phyloP scores from a whole-genome alignment of 2,113 vertebrate genomes.

The Scatophagus argus region DNA sequence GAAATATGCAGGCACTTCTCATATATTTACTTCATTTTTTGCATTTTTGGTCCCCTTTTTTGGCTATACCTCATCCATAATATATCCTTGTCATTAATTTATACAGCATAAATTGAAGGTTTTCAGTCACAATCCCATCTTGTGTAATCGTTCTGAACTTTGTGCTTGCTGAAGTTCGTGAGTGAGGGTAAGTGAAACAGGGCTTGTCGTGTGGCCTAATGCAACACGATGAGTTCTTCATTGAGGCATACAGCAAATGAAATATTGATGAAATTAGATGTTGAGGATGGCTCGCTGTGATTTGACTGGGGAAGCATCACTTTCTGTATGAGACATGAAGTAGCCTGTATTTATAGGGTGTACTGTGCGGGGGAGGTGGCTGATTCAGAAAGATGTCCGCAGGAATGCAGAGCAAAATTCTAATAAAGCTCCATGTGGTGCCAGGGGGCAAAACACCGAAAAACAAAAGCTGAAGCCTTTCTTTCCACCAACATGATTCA shows the following conservation, averaged over 20 bases:
- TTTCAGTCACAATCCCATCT: constrained; percentile 14
- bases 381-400: constrained; percentile 62
- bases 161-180: background rate
- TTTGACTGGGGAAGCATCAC: constrained; percentile 44
- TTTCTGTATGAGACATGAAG: constrained; percentile 25
- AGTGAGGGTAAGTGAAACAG: constrained; percentile 34
- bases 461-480: constrained; percentile 40
- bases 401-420: constrained; percentile 68
- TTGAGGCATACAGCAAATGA: constrained; percentile 29
- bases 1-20: constrained; percentile 49
- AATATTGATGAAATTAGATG: constrained; percentile 55
- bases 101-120: constrained; percentile 30
- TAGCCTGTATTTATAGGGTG: constrained; percentile 49
- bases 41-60: constrained; percentile 2
- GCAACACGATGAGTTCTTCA: constrained; percentile 9
- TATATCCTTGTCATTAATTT: constrained; percentile 46
- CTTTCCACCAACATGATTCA: constrained; percentile 40
- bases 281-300: constrained; percentile 35
- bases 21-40: constrained; percentile 29
- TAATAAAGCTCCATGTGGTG: constrained; percentile 74
- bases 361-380: constrained; percentile 48
- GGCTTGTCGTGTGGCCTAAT: constrained; percentile 11
- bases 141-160: constrained; percentile 35
- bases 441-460: constrained; percentile 58
- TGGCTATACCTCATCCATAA: constrained; percentile 49